A percentile compares a stretch with the other conserved stretches of the same genome.
phyloP scores from a whole-genome alignment of 2,797 vertebrate species.

The Cossypha niveicapilla region DNA sequence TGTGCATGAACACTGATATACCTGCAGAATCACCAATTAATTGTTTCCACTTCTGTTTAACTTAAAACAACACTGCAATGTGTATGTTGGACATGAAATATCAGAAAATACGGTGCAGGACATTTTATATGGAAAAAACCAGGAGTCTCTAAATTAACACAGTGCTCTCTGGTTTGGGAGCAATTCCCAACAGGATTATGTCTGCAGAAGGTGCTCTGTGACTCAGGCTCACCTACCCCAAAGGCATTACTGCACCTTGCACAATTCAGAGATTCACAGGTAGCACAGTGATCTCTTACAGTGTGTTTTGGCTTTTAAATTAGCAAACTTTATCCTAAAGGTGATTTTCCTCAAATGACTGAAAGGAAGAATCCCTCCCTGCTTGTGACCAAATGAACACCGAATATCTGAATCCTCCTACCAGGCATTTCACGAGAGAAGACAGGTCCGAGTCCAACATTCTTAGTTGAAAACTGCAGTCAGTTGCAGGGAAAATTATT shows the following conservation, averaged over 20 bases:
- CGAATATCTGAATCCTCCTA: not conserved
- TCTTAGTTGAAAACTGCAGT: not conserved
- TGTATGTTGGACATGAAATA: not conserved
- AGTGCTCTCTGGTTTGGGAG: not conserved
- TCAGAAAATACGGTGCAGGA: not conserved
- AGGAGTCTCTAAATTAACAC: slow-evolving; percentile 1
- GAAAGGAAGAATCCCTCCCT: slow-evolving; percentile 24
- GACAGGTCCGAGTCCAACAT: not conserved
- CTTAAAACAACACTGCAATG: slow-evolving; percentile 20
- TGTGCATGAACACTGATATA: not conserved
- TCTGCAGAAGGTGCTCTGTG: not conserved
- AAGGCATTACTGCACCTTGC: not conserved
- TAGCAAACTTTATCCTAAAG: slow-evolving; percentile 1
- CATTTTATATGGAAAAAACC: not conserved
- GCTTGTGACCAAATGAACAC: slow-evolving; percentile 1
- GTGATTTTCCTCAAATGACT: slow-evolving; percentile 13
- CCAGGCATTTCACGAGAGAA: not conserved
- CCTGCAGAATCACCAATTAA: slow-evolving; percentile 11
- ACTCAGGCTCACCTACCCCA: not conserved
- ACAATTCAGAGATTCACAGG: not conserved
- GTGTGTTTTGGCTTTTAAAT: not conserved
- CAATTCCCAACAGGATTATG: not conserved
- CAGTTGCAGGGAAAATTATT: not conserved
- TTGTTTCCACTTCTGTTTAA: slow-evolving; percentile 39
- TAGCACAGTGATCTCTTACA: not conserved